Conservation (phyloP, 2,888 invertebrate species). For the Mylabris sibirica region DNA sequence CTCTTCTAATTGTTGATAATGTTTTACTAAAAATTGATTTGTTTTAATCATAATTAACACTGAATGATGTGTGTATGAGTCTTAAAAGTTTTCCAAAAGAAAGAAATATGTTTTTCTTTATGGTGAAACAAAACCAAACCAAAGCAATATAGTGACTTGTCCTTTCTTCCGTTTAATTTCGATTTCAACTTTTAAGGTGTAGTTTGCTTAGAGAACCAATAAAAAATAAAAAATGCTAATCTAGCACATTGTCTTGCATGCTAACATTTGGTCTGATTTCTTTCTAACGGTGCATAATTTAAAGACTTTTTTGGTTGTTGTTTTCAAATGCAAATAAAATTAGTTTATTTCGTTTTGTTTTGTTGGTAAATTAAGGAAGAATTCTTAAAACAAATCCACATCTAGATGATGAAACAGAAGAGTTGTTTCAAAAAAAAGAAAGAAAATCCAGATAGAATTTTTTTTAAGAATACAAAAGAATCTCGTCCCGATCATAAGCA, state of each 20-base stretch:
- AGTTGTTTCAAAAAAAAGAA: neutral
- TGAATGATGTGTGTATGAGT: conserved; percentile 27
- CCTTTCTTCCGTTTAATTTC: conserved; percentile 33
- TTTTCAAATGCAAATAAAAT: conserved; percentile 49
- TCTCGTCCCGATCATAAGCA: too few relatives aligned
- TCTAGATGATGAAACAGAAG: neutral
- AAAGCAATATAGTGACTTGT: conserved; percentile 27
- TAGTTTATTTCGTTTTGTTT: conserved; percentile 19
- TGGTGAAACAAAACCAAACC: neutral
- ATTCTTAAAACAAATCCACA: conserved; percentile 6
- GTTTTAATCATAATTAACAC: conserved; percentile 31
- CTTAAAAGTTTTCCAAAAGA: too few relatives aligned
- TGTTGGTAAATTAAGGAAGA: conserved; percentile 13
- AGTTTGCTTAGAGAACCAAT: conserved; percentile 60
- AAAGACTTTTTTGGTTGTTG: conserved; percentile 31
- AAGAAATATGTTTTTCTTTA: too few relatives aligned
- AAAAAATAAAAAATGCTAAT: conserved; percentile 39
- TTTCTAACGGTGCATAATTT: conserved; percentile 27
- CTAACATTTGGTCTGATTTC: conserved; percentile 32
- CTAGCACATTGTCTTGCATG: conserved; percentile 32
- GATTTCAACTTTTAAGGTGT: conserved; percentile 58
- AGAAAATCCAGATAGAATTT: neutral
- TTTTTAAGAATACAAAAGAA: too few relatives aligned
- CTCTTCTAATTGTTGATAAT: conserved; percentile 12
- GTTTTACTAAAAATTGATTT: conserved; percentile 25